A percentile compares a stretch with the other conserved stretches of the same genome.
phyloP scores from a whole-genome alignment of 2,797 vertebrate genomes.

The Syndactyla subalaris region DNA sequence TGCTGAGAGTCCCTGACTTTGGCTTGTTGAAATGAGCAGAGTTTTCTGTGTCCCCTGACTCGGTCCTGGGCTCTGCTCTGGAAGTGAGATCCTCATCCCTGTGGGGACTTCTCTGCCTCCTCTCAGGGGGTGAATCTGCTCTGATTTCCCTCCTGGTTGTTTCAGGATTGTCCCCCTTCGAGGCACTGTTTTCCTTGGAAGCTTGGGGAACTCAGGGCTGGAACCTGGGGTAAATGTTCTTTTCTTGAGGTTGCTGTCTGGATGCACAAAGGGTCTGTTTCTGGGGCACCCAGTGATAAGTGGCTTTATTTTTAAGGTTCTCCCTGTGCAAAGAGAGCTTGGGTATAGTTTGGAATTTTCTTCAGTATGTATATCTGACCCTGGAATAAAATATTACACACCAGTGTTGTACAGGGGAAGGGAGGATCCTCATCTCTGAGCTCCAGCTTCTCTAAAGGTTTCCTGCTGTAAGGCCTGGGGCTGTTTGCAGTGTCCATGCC shows the following conservation, averaged over 20 bases:
- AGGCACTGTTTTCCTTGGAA: neutral
- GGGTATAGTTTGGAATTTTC: neutral
- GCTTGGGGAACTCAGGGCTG: neutral
- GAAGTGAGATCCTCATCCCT: neutral
- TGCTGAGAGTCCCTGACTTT: neutral
- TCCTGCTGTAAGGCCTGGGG: slow-evolving; percentile 28
- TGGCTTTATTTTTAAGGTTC: neutral
- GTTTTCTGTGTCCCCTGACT: neutral
- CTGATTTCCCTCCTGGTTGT: neutral
- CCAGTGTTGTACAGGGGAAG: neutral
- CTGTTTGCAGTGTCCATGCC: neutral
- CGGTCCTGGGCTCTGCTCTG: neutral
- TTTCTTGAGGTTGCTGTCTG: neutral
- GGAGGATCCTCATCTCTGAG: neutral
- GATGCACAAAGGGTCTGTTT: neutral
- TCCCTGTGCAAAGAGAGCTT: neutral
- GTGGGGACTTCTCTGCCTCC: neutral
- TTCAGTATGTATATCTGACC: neutral
- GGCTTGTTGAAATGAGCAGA: neutral
- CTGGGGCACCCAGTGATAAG: neutral
- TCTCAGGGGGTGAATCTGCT: neutral
- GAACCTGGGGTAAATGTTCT: neutral
- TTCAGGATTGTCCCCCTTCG: neutral
- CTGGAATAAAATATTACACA: neutral
- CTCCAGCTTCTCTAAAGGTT: neutral